Evolutionary conservation across 1,140 invertebrate species (phyloP).

Genomic region (Trichonephila clavipes): DNA sequence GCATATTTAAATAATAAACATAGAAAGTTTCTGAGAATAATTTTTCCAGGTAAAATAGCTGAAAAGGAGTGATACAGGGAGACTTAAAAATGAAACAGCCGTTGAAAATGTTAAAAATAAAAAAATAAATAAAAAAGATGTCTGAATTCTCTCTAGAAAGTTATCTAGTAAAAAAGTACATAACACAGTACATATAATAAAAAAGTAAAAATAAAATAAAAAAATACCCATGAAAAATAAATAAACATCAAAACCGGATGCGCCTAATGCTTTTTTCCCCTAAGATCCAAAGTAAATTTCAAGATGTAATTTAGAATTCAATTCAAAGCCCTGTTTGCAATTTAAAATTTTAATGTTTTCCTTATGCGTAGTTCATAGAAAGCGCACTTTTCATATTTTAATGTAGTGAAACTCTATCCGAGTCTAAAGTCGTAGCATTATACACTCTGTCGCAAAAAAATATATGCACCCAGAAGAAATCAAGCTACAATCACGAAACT

Average conservation of each 20-base stretch:
- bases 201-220: neutral
- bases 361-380: neutral
- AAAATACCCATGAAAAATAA: neutral
- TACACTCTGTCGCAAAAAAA: too few relatives aligned
- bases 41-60: neutral
- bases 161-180: neutral
- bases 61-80: neutral
- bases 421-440: neutral
- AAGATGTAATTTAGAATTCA: neutral
- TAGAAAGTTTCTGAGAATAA: too few relatives aligned
- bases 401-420: neutral
- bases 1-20: too few relatives aligned
- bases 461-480: too few relatives aligned
- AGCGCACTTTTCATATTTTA: slow-evolving; percentile 3
- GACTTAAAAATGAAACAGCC: neutral
- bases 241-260: neutral
- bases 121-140: neutral
- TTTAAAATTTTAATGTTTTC: neutral
- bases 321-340: neutral
- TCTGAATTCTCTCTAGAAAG: neutral
- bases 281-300: neutral
- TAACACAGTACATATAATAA: neutral
- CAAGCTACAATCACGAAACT: too few relatives aligned
- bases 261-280: neutral
- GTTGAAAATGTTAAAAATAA: too few relatives aligned